Conservation (phyloP, 2,113 vertebrate species). For the Forbesichthys papilliferus region DNA sequence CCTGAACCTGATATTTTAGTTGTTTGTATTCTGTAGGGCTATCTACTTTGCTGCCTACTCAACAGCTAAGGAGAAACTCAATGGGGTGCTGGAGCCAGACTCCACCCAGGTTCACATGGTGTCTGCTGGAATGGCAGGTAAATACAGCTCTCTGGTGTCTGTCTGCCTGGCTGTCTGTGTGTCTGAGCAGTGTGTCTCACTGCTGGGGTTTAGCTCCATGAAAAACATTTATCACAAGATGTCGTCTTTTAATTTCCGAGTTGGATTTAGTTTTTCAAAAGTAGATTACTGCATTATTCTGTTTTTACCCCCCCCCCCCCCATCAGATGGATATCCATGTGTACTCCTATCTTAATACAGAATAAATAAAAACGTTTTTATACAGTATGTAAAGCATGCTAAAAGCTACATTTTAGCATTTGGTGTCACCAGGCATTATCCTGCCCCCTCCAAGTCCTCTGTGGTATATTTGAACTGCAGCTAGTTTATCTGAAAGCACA, state of each 20-base stretch:
- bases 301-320: constrained; percentile 3
- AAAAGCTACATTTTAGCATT: constrained; percentile 43
- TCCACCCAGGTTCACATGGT: constrained; percentile 97
- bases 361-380: constrained; percentile 10
- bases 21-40: constrained; percentile 77
- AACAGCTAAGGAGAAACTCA: constrained; percentile 93
- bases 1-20: not conserved
- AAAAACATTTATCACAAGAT: constrained; percentile 12
- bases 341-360: constrained; percentile 1
- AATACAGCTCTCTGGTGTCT: constrained; percentile 57
- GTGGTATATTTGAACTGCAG: constrained; percentile 24
- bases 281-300: not conserved
- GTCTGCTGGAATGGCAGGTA: constrained; percentile 97
- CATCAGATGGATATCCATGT: constrained; percentile 5
- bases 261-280: constrained; percentile 22
- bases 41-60: constrained; percentile 99
- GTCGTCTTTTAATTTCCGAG: constrained; percentile 33
- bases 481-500: constrained; percentile 74
- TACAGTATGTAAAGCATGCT: constrained; percentile 41
- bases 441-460: constrained; percentile 41
- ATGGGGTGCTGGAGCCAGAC: constrained; percentile 88
- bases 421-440: constrained; percentile 29
- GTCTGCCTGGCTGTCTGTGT: constrained; percentile 10
- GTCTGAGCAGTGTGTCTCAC: constrained; percentile 41
- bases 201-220: constrained; percentile 39